phyloP scores from a whole-genome alignment of 2,113 vertebrate species.

The Epinephelus cyanopodus region DNA sequence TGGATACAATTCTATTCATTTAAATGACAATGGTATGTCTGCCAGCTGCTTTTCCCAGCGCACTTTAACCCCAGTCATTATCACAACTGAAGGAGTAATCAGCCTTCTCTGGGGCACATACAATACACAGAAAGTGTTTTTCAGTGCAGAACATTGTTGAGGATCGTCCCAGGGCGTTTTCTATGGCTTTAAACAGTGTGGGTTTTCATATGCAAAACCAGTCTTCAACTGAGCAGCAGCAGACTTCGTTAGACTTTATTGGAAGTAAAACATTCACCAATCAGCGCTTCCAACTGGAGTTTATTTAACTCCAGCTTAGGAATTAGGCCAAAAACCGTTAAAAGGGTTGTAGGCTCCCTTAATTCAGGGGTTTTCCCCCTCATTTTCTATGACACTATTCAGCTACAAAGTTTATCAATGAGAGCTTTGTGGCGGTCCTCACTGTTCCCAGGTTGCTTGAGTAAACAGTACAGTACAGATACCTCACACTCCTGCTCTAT shows the following conservation, averaged over 20 bases:
- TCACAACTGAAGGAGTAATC: constrained; percentile 77
- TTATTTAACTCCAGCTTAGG: constrained; percentile 76
- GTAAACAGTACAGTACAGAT: constrained; percentile 80
- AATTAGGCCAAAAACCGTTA: constrained; percentile 73
- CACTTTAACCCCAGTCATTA: constrained; percentile 79
- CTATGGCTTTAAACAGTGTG: constrained; percentile 52
- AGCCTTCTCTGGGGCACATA: constrained; percentile 65
- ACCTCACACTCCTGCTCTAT: constrained; percentile 72
- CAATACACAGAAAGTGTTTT: constrained; percentile 77
- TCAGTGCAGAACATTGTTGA: constrained; percentile 67
- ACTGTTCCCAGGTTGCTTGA: constrained; percentile 76
- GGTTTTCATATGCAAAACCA: constrained; percentile 81
- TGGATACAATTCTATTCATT: constrained; percentile 75
- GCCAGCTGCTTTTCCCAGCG: constrained; percentile 80
- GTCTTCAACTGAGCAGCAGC: constrained; percentile 65
- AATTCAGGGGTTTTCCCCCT: constrained; percentile 65
- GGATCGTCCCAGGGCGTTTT: constrained; percentile 71
- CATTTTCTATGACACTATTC: constrained; percentile 81
- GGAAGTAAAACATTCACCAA: constrained; percentile 64
- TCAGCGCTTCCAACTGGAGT: constrained; percentile 70
- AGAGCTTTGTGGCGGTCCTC: constrained; percentile 78
- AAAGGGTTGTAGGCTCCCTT: constrained; percentile 70
- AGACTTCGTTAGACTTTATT: constrained; percentile 60
- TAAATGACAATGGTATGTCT: constrained; percentile 82
- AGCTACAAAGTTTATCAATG: constrained; percentile 82